Evolutionary conservation across 2,797 vertebrate species (phyloP), one percentile per base, ranked within the genome.

Genomic region (Paedocypris micromegethes): DNA sequence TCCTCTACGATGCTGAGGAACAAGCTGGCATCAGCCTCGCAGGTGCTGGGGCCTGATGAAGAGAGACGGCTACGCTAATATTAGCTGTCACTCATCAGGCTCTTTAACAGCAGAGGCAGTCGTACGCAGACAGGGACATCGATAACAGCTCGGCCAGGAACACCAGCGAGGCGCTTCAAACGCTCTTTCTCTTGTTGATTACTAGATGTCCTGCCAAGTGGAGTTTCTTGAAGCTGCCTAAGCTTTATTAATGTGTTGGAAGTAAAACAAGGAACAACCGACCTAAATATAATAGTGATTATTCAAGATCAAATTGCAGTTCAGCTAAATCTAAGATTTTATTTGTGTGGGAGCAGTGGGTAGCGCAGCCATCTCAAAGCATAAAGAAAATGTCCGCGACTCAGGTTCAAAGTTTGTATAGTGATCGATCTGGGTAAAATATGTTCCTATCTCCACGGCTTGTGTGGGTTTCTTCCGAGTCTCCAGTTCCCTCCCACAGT

Each of bases 61-160:
- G 59, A 70, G 50, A 66, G 70, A 46, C 48, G 48, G 60, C 65
- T 71, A 55, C 47, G 65, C 68, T 75, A 65, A 73, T 73, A 75
- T 73, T 66, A 61, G 48, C 71, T 65, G 74, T 73, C 74, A 75
- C 77, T 75, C 77, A 73, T 8, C 56, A 57, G 64, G 66, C 64
- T 61, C 61, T 74, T 73, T 72, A 76, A 72, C 68, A 72, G 64
- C 77, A 78, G 60, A 68, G 68, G 56, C 70, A 57, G 69, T n/a
- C 8, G 7, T 66, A 52, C 62, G 47, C 59, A 47, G 45, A 66
- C 52, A 9, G 46, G 41, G 52, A 64, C 59, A 37, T 23, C 44
- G 73, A 78, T 78, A 75, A 73, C 67, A 73, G 41, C 9, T 58
- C 65, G 52, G 44, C 40, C 9, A 51, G 64, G 23, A 51, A 61